Evolutionary conservation across 2,113 vertebrate species (phyloP).

Genomic region (Chaenocephalus aceratus): DNA sequence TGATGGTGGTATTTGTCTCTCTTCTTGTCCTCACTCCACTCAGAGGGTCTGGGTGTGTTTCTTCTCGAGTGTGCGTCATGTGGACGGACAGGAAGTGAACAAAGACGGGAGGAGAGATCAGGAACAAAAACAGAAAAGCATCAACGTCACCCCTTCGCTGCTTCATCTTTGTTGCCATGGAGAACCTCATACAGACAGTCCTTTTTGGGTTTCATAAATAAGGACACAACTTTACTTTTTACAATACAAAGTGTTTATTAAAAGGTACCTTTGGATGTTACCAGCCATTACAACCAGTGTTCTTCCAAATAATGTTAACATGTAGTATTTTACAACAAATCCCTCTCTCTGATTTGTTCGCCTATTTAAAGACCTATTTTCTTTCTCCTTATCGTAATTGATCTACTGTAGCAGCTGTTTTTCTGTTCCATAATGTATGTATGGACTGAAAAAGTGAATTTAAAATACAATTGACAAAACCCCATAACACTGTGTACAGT

Average conservation of each 20-base stretch:
- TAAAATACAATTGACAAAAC: too few species aligned
- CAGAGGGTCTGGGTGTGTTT: not conserved
- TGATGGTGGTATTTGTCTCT: not conserved
- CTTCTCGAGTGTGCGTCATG: conserved; percentile 13
- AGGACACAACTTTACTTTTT: too few species aligned
- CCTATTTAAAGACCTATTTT: too few species aligned
- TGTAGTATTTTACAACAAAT: not conserved
- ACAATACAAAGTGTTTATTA: not conserved
- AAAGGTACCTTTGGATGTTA: not conserved
- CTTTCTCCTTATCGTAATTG: too few species aligned
- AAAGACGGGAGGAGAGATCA: not conserved
- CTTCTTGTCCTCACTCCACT: not conserved
- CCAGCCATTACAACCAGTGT: too few species aligned
- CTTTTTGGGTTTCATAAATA: conserved; percentile 5
- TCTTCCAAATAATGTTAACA: not conserved
- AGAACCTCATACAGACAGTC: conserved; percentile 25
- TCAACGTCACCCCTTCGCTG: not conserved
- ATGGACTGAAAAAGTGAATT: too few species aligned
- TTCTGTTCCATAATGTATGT: too few species aligned
- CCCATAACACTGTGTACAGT: too few species aligned
- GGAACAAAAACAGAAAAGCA: conserved; percentile 12
- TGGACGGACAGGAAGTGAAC: conserved; percentile 7
- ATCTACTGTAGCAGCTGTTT: too few species aligned
- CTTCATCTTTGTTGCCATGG: conserved; percentile 38
- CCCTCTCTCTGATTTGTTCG: too few species aligned